Base-by-base conservation (phyloP, 2,113 vertebrate genomes). In the Lethenteron reissneri region DNA sequence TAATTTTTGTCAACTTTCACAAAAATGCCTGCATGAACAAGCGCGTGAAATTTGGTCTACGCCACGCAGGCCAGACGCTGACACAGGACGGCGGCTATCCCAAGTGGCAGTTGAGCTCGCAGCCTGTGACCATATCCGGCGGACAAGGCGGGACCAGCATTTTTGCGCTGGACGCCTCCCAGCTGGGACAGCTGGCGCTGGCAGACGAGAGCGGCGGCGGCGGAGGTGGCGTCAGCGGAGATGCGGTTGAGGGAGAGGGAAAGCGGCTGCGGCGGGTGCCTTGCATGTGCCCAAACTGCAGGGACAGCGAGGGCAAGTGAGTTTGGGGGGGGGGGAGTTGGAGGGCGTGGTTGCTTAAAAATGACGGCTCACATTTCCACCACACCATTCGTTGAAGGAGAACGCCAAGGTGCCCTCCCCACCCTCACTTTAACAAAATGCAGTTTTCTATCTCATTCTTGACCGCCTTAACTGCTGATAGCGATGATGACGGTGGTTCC, bases 231-330 rank as follows among this genome's bases (percentile, higher is more conserved):
- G n/a, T 68, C 9, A 11, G 64, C 64, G n/a, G n/a, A 68, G 64
- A 68, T 68, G 64, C 21, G 64, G 64, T 21, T 68, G 21, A 21
- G 77, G 88, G 90, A 79, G 90, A 92, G 79, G 89, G 90, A 80
- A 99, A 97, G 81, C 83, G 92, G 76, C 84, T 99, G 77, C 86
- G 92, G 73, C 83, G 94, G 77, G 94, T 99, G 74, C 92, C 94
- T 2, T 99, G 92, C 57, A 97, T 92, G 64, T 99, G 92, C 82
- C 94, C 94, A 74, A 97, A 97, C 83, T 99, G 94, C 81, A 97
- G 96, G 83, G 94, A 97, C 80, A 90, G 90, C 12, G 89, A 87
- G 70, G 92, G 92, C 78, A 95, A 90, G 94, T 99, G 83, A 68
- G 64, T 41, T 41, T 41, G 41, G 41, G 41, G 41, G 41, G 4